A percentile compares a stretch with the other conserved stretches of the same genome.
Conservation (phyloP, 2,797 vertebrate species). For the Iguana delicatissima region DNA sequence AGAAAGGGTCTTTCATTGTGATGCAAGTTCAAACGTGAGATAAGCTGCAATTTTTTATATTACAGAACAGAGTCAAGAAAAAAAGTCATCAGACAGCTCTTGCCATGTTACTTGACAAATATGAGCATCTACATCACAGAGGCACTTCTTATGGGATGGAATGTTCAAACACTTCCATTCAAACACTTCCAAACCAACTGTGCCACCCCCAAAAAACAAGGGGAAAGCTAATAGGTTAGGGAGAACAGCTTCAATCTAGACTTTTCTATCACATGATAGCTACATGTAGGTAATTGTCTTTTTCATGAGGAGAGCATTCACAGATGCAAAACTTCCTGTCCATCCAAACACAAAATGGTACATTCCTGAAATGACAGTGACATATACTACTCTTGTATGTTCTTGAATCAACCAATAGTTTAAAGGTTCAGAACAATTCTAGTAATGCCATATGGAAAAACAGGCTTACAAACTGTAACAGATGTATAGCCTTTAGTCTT, state of each 20-base stretch:
- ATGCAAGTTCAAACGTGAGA: neutral
- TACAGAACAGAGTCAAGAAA: neutral
- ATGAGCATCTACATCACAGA: neutral
- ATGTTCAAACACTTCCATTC: neutral
- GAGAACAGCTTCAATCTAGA: neutral
- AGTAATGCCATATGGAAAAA: neutral
- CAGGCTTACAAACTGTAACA: neutral
- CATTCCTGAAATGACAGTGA: neutral
- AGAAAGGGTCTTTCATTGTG: neutral
- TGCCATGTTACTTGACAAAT: neutral
- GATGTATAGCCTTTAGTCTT: constrained; percentile 48
- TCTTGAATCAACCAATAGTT: neutral
- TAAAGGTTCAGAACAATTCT: constrained; percentile 33
- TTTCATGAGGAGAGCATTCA: neutral
- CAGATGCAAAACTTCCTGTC: neutral
- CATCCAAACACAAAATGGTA: too few species aligned
- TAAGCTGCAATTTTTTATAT: neutral
- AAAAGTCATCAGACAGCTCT: too few species aligned
- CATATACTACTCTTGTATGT: neutral
- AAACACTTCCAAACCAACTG: neutral
- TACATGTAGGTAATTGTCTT: neutral
- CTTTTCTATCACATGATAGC: neutral
- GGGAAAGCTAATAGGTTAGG: neutral
- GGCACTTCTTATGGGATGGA: neutral
- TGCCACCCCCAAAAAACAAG: neutral